phyloP scores from a whole-genome alignment of 2,888 invertebrate genomes.

The Meandrusa payeni region DNA sequence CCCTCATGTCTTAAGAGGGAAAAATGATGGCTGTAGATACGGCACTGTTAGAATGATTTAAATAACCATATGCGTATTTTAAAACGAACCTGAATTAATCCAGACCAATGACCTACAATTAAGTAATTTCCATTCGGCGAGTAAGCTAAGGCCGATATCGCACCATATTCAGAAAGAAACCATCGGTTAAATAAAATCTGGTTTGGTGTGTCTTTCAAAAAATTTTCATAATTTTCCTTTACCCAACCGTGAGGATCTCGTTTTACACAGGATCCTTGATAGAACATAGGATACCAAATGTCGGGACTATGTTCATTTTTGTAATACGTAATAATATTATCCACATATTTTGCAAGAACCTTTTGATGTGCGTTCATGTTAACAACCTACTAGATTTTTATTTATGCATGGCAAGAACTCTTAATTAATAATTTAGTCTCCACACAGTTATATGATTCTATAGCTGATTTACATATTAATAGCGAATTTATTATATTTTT shows the following conservation, averaged over 20 bases:
- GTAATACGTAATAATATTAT: conserved; percentile 41
- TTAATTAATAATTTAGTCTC: no score
- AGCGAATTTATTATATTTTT: no score
- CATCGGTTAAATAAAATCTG: conserved; percentile 51
- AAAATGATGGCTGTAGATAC: no score
- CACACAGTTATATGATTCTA: no score
- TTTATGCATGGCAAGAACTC: no score
- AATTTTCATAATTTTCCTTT: conserved; percentile 45
- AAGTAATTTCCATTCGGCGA: conserved; percentile 62
- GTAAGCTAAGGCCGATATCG: conserved; percentile 59
- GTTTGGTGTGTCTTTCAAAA: conserved; percentile 49
- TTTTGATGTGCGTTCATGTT: conserved; percentile 38
- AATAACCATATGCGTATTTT: no score
- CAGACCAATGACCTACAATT: conserved; percentile 69
- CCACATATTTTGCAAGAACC: conserved; percentile 43
- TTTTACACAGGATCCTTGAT: conserved; percentile 34
- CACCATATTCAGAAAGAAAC: conserved; percentile 55
- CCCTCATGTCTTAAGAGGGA: no score
- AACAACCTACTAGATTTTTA: conserved; percentile 34
- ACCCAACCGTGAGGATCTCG: conserved; percentile 43
- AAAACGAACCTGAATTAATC: conserved; percentile 67
- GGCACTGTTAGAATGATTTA: no score
- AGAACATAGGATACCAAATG: conserved; percentile 61
- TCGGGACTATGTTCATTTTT: conserved; percentile 43
- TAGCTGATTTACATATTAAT: no score